Evolutionary conservation across 1,140 invertebrate genomes (phyloP), one percentile per base, ranked within the genome.

Genomic region (Philopotamus ludificatus): DNA sequence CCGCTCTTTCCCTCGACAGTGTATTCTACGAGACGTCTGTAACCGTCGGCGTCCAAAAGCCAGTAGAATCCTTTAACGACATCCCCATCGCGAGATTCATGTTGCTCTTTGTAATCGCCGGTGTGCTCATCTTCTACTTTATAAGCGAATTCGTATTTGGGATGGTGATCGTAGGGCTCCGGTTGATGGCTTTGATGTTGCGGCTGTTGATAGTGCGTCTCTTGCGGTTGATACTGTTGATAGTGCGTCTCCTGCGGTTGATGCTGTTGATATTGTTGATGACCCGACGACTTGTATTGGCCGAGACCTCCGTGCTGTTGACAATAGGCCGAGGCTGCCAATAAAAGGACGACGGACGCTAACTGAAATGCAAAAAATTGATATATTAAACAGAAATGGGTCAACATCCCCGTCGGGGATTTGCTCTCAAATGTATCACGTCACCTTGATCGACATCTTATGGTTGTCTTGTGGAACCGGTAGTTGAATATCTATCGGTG

Each of bases 31-130:
- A 71, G 74, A 45, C 76, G 64, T 70, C 75, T 72, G 23, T 77
- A 79, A 12, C 76, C 75, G 41, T 77, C 76, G 8, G 76, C 71
- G 26, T 75, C 73, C 34, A 76, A 67, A 22, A 75, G 42, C 26
- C 71, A 72, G 71, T 82, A 84, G 25, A 74, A 78, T 3, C 82
- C 82, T 45, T 77, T 75, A n/a, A 77, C 76, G 63, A 76, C 75
- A 77, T 82, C 65, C 72, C 83, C 82, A 55, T 84, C 81, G 41
- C 82, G 73, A 59, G 80, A 75, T 70, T 85, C 83, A 63, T 81
- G 77, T 57, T 84, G 82, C 58, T 77, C 77, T 58, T 84, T 83
- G 59, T 78, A 76, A 65, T 82, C 79, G 2, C 80, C 80, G 0
- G 79, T 79, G 28, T 82, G 76, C 49, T 78, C 74, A 67, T 81